These are phyloP conservation scores for Himalopsyche phryganea DNA, from an alignment of 1,140 invertebrate species.

Conservation along the genomic window DNA sequence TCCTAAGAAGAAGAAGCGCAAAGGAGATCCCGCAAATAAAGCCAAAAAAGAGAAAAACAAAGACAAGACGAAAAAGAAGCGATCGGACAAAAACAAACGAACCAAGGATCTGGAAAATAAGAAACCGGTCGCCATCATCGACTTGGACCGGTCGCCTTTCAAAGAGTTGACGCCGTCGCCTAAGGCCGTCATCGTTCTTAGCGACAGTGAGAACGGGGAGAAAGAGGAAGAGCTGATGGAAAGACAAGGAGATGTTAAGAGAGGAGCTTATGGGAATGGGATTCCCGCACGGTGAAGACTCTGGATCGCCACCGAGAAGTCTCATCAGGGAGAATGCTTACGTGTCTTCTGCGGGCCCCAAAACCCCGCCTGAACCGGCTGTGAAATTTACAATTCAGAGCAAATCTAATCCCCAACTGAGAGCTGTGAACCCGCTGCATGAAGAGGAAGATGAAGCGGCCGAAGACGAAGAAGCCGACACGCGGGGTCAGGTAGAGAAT, in stretches of 20 bases:
- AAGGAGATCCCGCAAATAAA: conserved; percentile 51
- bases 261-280: conserved; percentile 29
- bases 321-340: conserved; percentile 44
- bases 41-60: conserved; percentile 44
- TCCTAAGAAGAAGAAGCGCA: conserved; percentile 45
- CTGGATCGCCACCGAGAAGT: conserved; percentile 37
- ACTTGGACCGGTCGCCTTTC: conserved; percentile 80
- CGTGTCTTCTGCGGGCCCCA: conserved; percentile 45
- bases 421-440: conserved; percentile 35
- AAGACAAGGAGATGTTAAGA: conserved; percentile 39
- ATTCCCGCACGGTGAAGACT: conserved; percentile 38
- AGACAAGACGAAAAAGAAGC: conserved; percentile 49
- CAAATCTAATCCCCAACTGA: conserved; percentile 30
- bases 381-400: conserved; percentile 35
- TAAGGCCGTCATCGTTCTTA: conserved; percentile 74
- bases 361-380: conserved; percentile 41
- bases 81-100: conserved; percentile 50
- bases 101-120: conserved; percentile 53
- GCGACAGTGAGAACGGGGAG: conserved; percentile 71
- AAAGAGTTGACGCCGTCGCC: conserved; percentile 74
- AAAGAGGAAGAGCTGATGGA: conserved; percentile 37
- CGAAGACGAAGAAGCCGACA: conserved; percentile 41
- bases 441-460: conserved; percentile 42
- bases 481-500: conserved; percentile 12
- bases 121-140: conserved; percentile 80